Conservation (phyloP, 2,113 vertebrate genomes). For the Thermophis baileyi region DNA sequence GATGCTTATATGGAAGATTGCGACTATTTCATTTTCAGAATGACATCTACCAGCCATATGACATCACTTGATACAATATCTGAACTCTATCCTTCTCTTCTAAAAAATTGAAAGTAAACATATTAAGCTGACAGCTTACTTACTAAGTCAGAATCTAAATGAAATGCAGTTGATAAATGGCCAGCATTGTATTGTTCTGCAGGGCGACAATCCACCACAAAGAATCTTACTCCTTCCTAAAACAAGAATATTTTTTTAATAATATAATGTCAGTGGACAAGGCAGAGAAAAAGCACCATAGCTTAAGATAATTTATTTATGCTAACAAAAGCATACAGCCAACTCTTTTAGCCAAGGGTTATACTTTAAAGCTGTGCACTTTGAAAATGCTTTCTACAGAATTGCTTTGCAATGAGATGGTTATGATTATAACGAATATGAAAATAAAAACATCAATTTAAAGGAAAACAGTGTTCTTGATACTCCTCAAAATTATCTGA, state of each 20-base stretch:
- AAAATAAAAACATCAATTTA: not conserved
- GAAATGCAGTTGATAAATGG: constrained; percentile 96
- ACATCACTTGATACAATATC: not conserved
- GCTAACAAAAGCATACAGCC: not conserved
- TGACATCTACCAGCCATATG: not conserved
- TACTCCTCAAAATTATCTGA: not conserved
- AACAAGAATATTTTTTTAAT: constrained; percentile 40
- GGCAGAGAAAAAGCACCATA: not conserved
- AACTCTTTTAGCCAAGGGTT: not conserved
- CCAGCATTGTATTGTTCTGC: constrained; percentile 98
- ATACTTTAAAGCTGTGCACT: not conserved
- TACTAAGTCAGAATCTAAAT: constrained; percentile 98
- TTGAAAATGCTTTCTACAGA: not conserved
- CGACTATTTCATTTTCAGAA: not conserved
- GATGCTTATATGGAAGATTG: not conserved
- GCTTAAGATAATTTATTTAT: not conserved
- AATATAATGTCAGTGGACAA: not conserved
- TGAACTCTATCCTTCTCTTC: not conserved
- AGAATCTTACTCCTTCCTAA: constrained; percentile 95
- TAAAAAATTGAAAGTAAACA: not conserved
- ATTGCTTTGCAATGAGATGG: not conserved
- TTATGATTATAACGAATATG: not conserved
- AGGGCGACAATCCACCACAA: constrained; percentile 97
- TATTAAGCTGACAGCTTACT: constrained; percentile 47
- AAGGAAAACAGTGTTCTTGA: not conserved